Evolutionary conservation across 2,797 vertebrate species (phyloP).

Genomic region (Cyprinella venusta): DNA sequence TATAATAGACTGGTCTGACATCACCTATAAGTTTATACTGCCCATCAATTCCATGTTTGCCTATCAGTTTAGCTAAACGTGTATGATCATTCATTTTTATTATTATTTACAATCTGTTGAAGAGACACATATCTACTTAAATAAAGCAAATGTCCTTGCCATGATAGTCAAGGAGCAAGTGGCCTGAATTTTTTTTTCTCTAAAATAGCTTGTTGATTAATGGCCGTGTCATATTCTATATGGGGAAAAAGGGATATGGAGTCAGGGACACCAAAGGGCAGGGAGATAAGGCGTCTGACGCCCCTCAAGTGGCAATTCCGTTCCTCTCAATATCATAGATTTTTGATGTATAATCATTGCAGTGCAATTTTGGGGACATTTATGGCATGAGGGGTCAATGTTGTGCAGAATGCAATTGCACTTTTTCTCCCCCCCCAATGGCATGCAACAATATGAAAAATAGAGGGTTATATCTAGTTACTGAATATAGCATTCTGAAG

Average conservation of each 20-base stretch:
- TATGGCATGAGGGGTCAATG: not conserved
- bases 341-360: conserved; percentile 5
- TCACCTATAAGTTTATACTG: not conserved
- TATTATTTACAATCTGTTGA: not conserved
- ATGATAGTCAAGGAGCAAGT: conserved; percentile 46
- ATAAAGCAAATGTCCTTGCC: conserved; percentile 45
- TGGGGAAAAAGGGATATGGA: conserved; percentile 38
- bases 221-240: conserved; percentile 44
- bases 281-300: conserved; percentile 31
- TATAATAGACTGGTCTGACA: not conserved
- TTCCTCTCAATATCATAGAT: conserved; percentile 6
- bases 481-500: not conserved
- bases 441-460: not conserved
- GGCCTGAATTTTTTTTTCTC: conserved; percentile 42
- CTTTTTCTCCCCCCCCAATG: too few species aligned
- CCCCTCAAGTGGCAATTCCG: conserved; percentile 35
- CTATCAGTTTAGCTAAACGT: not conserved
- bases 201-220: conserved; percentile 56
- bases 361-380: not conserved
- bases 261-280: conserved; percentile 41
- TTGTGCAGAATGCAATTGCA: not conserved
- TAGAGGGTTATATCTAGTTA: not conserved
- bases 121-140: conserved; percentile 12
- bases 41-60: not conserved
- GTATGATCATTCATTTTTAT: not conserved